Conservation (phyloP, 2,888 invertebrate species). For the Lithophane socia region DNA sequence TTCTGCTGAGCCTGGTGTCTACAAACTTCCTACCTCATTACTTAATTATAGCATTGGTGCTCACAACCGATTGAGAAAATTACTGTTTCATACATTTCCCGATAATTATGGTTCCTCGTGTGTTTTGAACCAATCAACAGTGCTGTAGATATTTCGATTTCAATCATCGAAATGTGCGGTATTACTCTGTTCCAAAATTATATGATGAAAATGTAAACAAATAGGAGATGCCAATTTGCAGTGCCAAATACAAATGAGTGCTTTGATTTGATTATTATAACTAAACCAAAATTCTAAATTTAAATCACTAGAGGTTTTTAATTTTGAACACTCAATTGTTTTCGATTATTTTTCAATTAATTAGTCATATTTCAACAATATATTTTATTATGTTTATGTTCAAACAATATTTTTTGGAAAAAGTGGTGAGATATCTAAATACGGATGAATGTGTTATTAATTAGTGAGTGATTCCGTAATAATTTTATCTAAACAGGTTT, state of each 20-base stretch:
- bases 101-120: neutral
- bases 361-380: too few relatives aligned
- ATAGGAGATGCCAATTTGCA: neutral
- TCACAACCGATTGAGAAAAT: constrained; percentile 5
- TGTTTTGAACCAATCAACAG: constrained; percentile 9
- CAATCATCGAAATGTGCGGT: neutral
- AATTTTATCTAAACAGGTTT: neutral
- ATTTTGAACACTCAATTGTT: neutral
- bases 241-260: neutral
- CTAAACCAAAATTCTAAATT: neutral
- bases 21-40: neutral
- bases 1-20: neutral
- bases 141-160: constrained; percentile 2
- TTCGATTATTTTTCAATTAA: neutral
- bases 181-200: neutral
- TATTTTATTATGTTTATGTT: too few relatives aligned
- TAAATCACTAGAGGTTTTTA: neutral
- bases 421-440: neutral
- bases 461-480: neutral
- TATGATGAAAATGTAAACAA: neutral
- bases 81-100: constrained; percentile 1
- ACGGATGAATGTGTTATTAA: neutral
- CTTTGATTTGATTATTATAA: neutral
- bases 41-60: neutral
- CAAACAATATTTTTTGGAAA: neutral